Conservation (phyloP, 2,797 vertebrate species). For the Characodon lateralis region DNA sequence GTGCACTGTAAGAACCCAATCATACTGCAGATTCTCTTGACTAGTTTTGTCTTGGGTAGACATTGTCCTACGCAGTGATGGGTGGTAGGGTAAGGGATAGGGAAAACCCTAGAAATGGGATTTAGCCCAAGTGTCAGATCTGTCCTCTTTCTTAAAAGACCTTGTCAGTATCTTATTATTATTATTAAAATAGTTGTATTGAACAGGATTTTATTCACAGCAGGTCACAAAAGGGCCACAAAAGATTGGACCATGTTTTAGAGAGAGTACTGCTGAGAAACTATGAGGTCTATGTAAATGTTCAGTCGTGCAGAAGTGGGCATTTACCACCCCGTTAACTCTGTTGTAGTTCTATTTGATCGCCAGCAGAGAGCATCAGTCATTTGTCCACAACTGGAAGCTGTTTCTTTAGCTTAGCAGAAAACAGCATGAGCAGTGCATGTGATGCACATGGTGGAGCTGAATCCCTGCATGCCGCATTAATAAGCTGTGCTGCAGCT, state of each 20-base stretch:
- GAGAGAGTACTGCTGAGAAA: slow-evolving; percentile 16
- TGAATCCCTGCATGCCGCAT: slow-evolving; percentile 23
- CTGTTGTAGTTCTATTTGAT: slow-evolving; percentile 43
- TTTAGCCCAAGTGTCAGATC: too few relatives aligned
- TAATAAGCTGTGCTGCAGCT: slow-evolving; percentile 35
- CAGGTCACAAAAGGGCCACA: background rate
- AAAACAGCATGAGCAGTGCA: slow-evolving; percentile 13
- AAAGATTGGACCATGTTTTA: slow-evolving; percentile 6
- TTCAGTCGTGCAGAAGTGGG: slow-evolving; percentile 42
- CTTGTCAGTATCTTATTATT: too few relatives aligned
- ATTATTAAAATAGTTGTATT: background rate
- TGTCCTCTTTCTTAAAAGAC: too few relatives aligned
- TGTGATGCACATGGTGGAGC: slow-evolving; percentile 12
- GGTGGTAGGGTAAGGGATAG: too few relatives aligned
- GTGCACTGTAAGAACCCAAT: background rate
- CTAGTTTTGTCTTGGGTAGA: background rate
- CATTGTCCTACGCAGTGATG: background rate
- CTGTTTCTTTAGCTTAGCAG: slow-evolving; percentile 22
- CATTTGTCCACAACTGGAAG: slow-evolving; percentile 10
- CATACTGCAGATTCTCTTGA: background rate
- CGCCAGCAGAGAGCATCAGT: slow-evolving; percentile 78
- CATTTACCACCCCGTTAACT: slow-evolving; percentile 20
- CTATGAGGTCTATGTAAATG: slow-evolving; percentile 11
- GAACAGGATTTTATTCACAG: background rate
- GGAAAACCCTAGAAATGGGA: too few relatives aligned